A percentile compares a stretch with the other conserved stretches of the same genome.
phyloP scores from a whole-genome alignment of 2,888 invertebrate species.

The Trichogramma dendrolimi region DNA sequence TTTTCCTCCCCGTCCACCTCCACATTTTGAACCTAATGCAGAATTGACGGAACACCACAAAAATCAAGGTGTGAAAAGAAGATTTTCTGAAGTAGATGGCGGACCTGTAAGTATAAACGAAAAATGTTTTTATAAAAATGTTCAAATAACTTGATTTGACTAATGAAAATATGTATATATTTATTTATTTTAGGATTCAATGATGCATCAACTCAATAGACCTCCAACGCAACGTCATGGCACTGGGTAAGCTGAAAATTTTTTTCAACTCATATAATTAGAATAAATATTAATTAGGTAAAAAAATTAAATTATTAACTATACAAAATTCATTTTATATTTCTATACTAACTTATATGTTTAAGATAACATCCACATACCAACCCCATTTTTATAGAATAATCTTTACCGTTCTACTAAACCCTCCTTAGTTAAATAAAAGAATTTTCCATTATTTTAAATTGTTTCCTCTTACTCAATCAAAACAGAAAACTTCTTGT shows the following conservation, averaged over 20 bases:
- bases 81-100: conserved; percentile 48
- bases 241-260: conserved; percentile 44
- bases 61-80: conserved; percentile 47
- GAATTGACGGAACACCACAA: conserved; percentile 46
- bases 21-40: conserved; percentile 44
- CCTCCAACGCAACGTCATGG: conserved; percentile 46
- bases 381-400: too few species aligned
- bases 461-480: too few species aligned
- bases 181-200: conserved; percentile 38
- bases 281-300: not conserved
- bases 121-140: conserved; percentile 2
- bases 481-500: too few species aligned
- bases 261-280: conserved; percentile 2
- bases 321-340: conserved; percentile 1
- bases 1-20: conserved; percentile 42
- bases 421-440: too few species aligned
- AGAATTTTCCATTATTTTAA: too few species aligned
- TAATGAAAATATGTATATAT: conserved; percentile 2
- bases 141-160: conserved; percentile 7
- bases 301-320: conserved; percentile 2
- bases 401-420: too few species aligned
- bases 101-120: conserved; percentile 38
- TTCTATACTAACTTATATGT: not conserved
- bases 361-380: too few species aligned
- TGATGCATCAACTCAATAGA: conserved; percentile 44